phyloP scores from a whole-genome alignment of 2,888 invertebrate genomes.

The Gnatocerus cornutus region DNA sequence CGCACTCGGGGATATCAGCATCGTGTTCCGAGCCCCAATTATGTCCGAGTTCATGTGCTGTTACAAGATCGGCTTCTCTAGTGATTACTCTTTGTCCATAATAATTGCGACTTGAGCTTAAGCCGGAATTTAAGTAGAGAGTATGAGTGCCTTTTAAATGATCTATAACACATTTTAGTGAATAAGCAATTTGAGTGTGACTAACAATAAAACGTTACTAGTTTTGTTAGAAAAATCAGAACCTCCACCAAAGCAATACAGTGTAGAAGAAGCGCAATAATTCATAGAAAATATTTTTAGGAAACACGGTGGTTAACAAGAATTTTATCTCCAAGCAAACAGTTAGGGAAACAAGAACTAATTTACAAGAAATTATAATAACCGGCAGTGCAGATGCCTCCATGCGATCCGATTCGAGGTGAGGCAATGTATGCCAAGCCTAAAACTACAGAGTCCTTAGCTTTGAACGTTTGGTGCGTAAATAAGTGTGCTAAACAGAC shows the following conservation, averaged over 20 bases:
- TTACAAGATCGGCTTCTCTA: constrained; percentile 95
- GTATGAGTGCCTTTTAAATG: constrained; percentile 96
- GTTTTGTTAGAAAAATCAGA: constrained; percentile 70
- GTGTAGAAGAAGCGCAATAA: constrained; percentile 20
- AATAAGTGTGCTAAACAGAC: constrained; percentile 74
- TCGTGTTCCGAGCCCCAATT: constrained; percentile 99
- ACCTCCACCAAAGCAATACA: constrained; percentile 75
- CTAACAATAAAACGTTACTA: no score
- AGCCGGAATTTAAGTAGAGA: constrained; percentile 92
- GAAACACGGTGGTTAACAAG: no score
- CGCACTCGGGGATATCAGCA: constrained; percentile 96
- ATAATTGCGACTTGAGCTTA: constrained; percentile 95
- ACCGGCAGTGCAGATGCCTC: constrained; percentile 74
- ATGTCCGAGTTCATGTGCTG: constrained; percentile 97
- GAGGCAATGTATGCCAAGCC: constrained; percentile 74
- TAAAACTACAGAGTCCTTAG: constrained; percentile 68
- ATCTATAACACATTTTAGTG: constrained; percentile 73
- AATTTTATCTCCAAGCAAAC: no score
- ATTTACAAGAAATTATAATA: constrained; percentile 63
- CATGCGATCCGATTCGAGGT: constrained; percentile 69
- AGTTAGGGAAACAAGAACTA: constrained; percentile 19
- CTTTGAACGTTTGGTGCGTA: constrained; percentile 73
- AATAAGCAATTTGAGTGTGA: no score
- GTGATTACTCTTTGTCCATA: constrained; percentile 96
- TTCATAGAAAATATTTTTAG: constrained; percentile 27